phyloP scores from a whole-genome alignment of 2,797 vertebrate genomes.

The Diplodus sargus region DNA sequence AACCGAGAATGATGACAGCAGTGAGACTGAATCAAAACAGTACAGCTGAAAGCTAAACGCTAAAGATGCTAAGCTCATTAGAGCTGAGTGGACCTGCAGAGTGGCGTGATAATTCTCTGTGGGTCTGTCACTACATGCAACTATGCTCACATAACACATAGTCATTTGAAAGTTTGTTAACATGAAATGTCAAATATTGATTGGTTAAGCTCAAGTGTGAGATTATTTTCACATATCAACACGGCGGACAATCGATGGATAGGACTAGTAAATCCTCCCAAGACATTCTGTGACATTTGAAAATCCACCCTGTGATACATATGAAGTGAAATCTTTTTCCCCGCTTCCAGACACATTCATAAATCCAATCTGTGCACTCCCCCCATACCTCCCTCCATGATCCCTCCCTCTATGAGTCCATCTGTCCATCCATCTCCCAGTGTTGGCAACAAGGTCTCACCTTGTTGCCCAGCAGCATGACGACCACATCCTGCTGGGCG shows the following conservation, averaged over 20 bases:
- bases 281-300: neutral
- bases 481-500: conserved; percentile 93
- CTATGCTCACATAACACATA: neutral
- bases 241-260: neutral
- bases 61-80: neutral
- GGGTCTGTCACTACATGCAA: neutral
- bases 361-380: conserved; percentile 9
- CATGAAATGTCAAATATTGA: neutral
- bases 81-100: neutral
- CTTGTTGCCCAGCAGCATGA: conserved; percentile 98
- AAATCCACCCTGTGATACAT: neutral
- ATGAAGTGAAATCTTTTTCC: neutral
- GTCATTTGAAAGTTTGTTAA: neutral
- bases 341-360: conserved; percentile 29
- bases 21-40: neutral
- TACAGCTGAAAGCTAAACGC: neutral
- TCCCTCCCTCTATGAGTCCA: conserved; percentile 57
- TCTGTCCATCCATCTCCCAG: conserved; percentile 59
- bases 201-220: neutral
- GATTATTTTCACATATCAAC: neutral
- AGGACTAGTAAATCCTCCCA: neutral
- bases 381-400: conserved; percentile 12
- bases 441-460: conserved; percentile 76
- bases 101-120: neutral
- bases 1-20: neutral